Conservation (phyloP, 2,113 vertebrate species). For the Phaetusa simplex region DNA sequence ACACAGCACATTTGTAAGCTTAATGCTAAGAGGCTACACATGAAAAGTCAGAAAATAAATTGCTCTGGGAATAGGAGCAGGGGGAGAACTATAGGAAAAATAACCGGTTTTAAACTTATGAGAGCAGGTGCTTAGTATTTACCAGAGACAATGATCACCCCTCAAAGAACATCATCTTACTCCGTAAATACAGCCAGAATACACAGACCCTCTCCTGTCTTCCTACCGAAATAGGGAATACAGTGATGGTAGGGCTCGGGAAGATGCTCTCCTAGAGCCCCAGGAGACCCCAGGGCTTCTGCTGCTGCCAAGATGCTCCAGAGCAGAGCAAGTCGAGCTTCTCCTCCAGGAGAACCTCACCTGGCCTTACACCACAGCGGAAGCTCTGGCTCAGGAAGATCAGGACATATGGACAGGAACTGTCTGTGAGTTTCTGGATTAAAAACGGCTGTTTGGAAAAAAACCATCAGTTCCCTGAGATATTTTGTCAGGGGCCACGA, state of each 20-base stretch:
- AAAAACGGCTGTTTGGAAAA: not conserved
- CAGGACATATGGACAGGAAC: not conserved
- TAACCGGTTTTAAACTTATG: not conserved
- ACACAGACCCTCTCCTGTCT: not conserved
- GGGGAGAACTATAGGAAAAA: not conserved
- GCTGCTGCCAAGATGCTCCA: not conserved
- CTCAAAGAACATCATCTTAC: not conserved
- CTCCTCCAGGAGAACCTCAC: not conserved
- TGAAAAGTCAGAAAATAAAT: conserved; percentile 22
- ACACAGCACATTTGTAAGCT: not conserved
- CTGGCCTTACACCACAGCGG: not conserved
- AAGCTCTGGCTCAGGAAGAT: not conserved
- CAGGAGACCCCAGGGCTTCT: not conserved
- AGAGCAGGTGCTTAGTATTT: not conserved
- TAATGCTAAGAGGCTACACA: not conserved
- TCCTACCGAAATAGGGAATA: not conserved
- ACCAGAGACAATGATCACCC: not conserved
- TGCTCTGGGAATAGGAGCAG: not conserved
- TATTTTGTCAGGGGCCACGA: not conserved
- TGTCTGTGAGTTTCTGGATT: not conserved
- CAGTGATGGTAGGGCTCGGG: not conserved
- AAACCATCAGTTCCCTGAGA: not conserved
- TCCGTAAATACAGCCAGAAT: not conserved
- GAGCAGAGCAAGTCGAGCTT: not conserved
- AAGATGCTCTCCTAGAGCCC: not conserved